These are phyloP conservation scores for Polymixis lichenea DNA, from an alignment of 2,888 invertebrate genomes.

Conservation along the genomic window DNA sequence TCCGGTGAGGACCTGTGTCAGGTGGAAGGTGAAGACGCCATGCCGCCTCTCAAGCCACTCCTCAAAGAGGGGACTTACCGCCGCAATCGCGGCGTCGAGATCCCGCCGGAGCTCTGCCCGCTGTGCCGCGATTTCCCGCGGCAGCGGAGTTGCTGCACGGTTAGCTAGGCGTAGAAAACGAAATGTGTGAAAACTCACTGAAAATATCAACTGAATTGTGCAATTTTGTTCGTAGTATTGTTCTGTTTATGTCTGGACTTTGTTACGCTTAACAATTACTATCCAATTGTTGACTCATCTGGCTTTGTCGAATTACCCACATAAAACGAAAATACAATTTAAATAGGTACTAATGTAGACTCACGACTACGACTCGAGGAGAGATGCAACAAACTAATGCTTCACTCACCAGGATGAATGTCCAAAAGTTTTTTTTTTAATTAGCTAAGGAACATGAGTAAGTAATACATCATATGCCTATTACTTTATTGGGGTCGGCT, in stretches of 20 bases:
- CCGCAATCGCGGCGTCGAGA: too few relatives aligned
- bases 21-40: too few relatives aligned
- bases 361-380: neutral
- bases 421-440: neutral
- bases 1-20: too few relatives aligned
- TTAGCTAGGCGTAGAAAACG: neutral
- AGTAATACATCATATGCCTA: too few relatives aligned
- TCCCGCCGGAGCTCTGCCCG: too few relatives aligned
- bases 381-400: neutral
- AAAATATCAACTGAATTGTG: constrained; percentile 7
- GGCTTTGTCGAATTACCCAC: constrained; percentile 46
- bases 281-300: constrained; percentile 46
- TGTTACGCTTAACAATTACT: constrained; percentile 40
- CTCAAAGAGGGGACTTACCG: too few relatives aligned
- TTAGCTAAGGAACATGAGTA: neutral
- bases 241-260: constrained; percentile 54
- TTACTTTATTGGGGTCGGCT: too few relatives aligned
- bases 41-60: too few relatives aligned
- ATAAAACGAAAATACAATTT: constrained; percentile 56
- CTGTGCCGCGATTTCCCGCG: too few relatives aligned
- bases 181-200: constrained; percentile 3
- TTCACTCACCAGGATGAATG: neutral
- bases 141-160: neutral
- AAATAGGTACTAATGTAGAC: constrained; percentile 12
- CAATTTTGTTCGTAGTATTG: constrained; percentile 1